Percentiles rank a stretch among this genome's conserved stretches.
Conservation (phyloP, 2,797 vertebrate species). For the Corythornis leucogaster region DNA sequence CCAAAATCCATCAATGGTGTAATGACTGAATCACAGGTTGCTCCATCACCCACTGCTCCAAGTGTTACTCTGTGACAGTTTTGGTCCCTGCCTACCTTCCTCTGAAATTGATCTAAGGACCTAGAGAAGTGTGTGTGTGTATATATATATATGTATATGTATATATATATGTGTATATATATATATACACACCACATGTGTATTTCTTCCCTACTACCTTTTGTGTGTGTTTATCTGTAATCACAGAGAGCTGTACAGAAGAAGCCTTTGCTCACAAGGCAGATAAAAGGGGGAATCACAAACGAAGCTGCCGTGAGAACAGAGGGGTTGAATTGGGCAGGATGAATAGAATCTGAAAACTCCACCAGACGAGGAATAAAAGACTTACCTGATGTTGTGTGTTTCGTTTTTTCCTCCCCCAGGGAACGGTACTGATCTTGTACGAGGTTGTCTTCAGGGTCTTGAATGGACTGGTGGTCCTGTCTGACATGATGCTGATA, state of each 20-base stretch:
- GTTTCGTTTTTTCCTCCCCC: rapidly evolving
- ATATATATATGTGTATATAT: no score
- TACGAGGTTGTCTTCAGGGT: neutral
- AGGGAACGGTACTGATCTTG: neutral
- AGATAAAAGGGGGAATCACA: neutral
- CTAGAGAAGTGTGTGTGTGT: no score
- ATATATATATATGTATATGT: no score
- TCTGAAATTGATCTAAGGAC: neutral
- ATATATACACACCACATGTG: no score
- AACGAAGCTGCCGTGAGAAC: neutral
- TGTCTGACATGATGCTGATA: neutral
- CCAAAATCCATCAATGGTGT: neutral
- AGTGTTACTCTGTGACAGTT: neutral
- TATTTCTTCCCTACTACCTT: neutral
- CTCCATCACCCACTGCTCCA: neutral
- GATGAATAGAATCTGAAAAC: neutral
- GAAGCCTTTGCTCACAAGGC: neutral
- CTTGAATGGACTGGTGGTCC: neutral
- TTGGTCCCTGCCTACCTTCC: neutral
- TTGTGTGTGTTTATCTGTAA: neutral
- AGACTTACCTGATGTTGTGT: neutral
- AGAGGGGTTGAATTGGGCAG: neutral
- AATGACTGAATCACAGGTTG: neutral
- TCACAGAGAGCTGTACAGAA: neutral
- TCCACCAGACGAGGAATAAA: neutral